phyloP scores from a whole-genome alignment of 2,113 vertebrate species.

The Capreolus pygargus region DNA sequence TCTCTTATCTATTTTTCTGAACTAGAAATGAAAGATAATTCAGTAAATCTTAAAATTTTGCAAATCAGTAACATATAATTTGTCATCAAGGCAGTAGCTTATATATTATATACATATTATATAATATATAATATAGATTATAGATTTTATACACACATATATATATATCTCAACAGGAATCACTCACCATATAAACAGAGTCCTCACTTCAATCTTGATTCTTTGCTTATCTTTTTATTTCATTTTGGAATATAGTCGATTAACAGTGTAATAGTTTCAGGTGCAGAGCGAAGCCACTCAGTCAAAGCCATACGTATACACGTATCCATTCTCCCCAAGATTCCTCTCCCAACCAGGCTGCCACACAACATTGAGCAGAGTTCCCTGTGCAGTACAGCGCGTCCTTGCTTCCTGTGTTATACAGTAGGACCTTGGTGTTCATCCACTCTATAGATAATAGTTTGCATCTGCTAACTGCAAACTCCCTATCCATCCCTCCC shows the following conservation, averaged over 20 bases:
- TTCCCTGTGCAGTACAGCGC: neutral
- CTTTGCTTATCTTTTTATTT: neutral
- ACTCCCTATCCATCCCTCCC: neutral
- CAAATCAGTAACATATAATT: slow-evolving; percentile 18
- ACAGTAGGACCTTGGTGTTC: neutral
- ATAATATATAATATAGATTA: no score
- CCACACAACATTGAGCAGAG: neutral
- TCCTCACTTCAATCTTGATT: slow-evolving; percentile 32
- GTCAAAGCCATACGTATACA: neutral
- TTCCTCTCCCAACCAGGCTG: neutral
- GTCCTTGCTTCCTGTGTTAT: neutral
- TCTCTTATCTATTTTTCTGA: neutral
- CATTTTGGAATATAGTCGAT: neutral
- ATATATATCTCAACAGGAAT: no score
- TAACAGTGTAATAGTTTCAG: neutral
- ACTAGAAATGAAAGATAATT: slow-evolving; percentile 43
- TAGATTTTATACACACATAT: no score
- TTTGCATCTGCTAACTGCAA: neutral
- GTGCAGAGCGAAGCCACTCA: neutral
- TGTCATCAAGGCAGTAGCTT: neutral
- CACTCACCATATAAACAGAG: neutral
- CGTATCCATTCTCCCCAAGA: neutral
- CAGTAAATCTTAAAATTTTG: slow-evolving; percentile 28
- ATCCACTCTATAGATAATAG: neutral
- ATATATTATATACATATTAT: no score